phyloP scores from a whole-genome alignment of 2,797 vertebrate species.

The Sebastes hubbsi region DNA sequence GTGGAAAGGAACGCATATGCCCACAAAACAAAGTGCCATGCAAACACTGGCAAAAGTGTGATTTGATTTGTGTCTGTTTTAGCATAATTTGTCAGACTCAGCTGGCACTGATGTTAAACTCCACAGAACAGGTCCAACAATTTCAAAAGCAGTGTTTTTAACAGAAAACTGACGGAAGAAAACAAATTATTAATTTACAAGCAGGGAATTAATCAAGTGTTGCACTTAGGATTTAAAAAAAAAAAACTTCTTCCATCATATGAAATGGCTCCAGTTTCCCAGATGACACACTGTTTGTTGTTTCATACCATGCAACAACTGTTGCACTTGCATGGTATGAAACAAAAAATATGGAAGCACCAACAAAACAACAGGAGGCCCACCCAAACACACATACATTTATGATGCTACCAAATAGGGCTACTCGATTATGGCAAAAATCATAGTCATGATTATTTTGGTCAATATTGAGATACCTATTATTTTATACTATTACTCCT shows the following conservation, averaged over 20 bases:
- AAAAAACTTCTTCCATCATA: background rate
- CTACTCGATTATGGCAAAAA: no score
- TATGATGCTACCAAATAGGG: background rate
- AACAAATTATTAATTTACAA: background rate
- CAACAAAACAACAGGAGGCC: background rate
- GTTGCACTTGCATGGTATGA: background rate
- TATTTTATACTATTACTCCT: no score
- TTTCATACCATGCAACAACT: background rate
- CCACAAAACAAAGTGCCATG: conserved; percentile 39
- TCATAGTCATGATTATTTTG: no score
- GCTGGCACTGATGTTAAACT: background rate
- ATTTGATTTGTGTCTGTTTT: conserved; percentile 63
- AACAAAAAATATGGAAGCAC: background rate
- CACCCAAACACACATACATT: background rate
- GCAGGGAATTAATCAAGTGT: background rate
- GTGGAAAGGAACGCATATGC: conserved; percentile 38
- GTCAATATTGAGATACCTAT: no score
- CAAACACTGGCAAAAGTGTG: conserved; percentile 56
- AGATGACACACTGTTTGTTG: background rate
- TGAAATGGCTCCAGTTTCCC: background rate
- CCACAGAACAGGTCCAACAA: background rate
- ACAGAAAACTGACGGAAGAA: background rate
- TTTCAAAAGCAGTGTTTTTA: background rate
- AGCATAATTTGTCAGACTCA: conserved; percentile 23
- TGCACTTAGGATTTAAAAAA: no score